Percentiles rank a stretch among this genome's conserved stretches.
These are phyloP conservation scores for Nysson spinosus DNA, from an alignment of 2,888 invertebrate genomes.

Conservation along the genomic window DNA sequence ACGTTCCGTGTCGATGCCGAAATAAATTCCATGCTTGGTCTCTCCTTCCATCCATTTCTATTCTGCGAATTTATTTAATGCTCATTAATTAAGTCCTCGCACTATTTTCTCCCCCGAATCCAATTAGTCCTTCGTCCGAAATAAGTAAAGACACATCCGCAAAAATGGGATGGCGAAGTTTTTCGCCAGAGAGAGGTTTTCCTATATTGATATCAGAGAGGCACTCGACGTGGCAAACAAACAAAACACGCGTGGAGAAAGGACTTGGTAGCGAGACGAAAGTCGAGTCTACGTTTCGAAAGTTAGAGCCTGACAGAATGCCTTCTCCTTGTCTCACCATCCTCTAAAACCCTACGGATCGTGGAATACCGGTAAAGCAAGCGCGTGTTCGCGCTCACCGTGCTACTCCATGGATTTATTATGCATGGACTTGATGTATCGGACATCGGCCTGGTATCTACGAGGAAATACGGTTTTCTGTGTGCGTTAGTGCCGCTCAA, in stretches of 20 bases:
- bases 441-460: slow-evolving; percentile 67
- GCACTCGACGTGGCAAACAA: slow-evolving; percentile 49
- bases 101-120: slow-evolving; percentile 8
- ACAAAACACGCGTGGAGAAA: slow-evolving; percentile 26
- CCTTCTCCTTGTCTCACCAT: slow-evolving; percentile 23
- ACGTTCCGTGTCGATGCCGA: slow-evolving; percentile 51
- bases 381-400: slow-evolving; percentile 32
- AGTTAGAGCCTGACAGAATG: slow-evolving; percentile 50
- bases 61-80: slow-evolving; percentile 42
- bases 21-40: slow-evolving; percentile 41
- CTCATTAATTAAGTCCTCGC: slow-evolving; percentile 44
- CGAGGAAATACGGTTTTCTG: slow-evolving; percentile 9
- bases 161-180: slow-evolving; percentile 68
- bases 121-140: not conserved
- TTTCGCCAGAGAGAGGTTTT: slow-evolving; percentile 59
- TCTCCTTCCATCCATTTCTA: slow-evolving; percentile 18
- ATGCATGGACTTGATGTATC: slow-evolving; percentile 75
- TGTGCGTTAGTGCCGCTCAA: slow-evolving; percentile 41
- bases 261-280: slow-evolving; percentile 7
- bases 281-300: slow-evolving; percentile 49
- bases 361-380: slow-evolving; percentile 20
- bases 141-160: slow-evolving; percentile 57
- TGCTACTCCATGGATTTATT: slow-evolving; percentile 68
- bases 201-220: slow-evolving; percentile 69
- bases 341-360: too few relatives aligned